Evolutionary conservation across 1,140 invertebrate genomes (phyloP), one percentile per base, ranked within the genome.

Genomic region (Aphis gossypii): DNA sequence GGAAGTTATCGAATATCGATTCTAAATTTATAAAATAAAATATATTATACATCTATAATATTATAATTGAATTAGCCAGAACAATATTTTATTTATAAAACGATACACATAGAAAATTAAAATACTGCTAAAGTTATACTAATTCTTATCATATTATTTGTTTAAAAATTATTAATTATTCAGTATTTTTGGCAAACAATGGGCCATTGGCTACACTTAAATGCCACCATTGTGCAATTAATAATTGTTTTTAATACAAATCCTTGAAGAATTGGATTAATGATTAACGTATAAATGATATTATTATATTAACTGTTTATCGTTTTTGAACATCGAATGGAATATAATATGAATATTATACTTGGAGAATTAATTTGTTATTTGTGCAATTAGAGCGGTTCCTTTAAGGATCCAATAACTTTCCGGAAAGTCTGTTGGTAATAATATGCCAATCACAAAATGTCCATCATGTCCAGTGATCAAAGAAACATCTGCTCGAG

Each of bases 381-480:
- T 54, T 44, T 93, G 92, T 0, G 92, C 21, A 30, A 98, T 96
- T 14, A 97, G 94, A 0, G 97, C 97, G 0, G 97, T 97, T 14
- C 97, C 97, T 56, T 97, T 95, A 95, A 97, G 97, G 76, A 97
- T 97, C 97, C 97, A 98, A 94, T 98, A 97, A 46, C 95, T 95
- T 93, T 97, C 96, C 0, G 96, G 95, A 94, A 96, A 95, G 38
- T 96, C 95, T 3, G 96, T 97, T 5, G 96, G 96, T 38, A 98
- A 95, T 94, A 97, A 96, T 86, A 98, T 96, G 23, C 96, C 96
- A 93, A 98, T 95, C 30, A 98, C 97, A 95, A 97, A 98, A 95
- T 98, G 98, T 8, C 97, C 97, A 3, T 97, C 97, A 95, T 98
- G 96, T 46, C 97, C 96, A 38, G 97, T 97, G 35, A 97, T 97